Evolutionary conservation across 2,797 vertebrate species (phyloP), one percentile per base, ranked within the genome.

Genomic region (Glossophaga mutica): DNA sequence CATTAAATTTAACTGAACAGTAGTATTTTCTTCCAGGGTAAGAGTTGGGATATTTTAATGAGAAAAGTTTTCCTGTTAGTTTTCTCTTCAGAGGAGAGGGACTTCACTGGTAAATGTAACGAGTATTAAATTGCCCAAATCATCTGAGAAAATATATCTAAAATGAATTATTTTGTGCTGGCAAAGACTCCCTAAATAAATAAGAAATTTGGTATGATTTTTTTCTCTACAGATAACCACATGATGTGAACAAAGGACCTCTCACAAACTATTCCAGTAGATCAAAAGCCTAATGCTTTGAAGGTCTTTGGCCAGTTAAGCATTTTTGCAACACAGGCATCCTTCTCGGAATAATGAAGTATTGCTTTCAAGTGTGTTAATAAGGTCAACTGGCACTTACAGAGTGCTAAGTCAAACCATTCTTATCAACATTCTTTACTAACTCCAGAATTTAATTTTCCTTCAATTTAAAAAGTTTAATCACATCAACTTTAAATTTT

Each of bases 331-430:
- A 37, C 6, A 67, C 12, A 73, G 44, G 44, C 29, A 89, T 74
- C 57, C 86, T 93, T 74, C 46, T 74, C 55, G 78, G 65, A 91
- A 55, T 73, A 86, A 78, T 81, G 78, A 92, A 86, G 44, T 84
- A 44, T 55, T 87, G 12, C 29, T 92, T 88, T 84, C 57, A 94
- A 59, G 34, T 77, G n/a, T 92, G 83, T 93, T 92, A 79, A 93
- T 74, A 95, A 87, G 50, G 34, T 71, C 71, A 96, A 18, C 44
- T 83, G 85, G n/a, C 26, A 87, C n/a, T 92, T 96, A 87, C 4
- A 42, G 55, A 57, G 90, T 34, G 19, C 19, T 90, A 62, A 46
- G 6, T 86, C 44, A 59, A 42, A 92, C 74, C 59, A 79, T 83
- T 74, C 29, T 94, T 94, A 86, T 62, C 11, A 70, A 50, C 2